Conservation (phyloP, 2,888 invertebrate genomes). For the Schizaphis graminum region DNA sequence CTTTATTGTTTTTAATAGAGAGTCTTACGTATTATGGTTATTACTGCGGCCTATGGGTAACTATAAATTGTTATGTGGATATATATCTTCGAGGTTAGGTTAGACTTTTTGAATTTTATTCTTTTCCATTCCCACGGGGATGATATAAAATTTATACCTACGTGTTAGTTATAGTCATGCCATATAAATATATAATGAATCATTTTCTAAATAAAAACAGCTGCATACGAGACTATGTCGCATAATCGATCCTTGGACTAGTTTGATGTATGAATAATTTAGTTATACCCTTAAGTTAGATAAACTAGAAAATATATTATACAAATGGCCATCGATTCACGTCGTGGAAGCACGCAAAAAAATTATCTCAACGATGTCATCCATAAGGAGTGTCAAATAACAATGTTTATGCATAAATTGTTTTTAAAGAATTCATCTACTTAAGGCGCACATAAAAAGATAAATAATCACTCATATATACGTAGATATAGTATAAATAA, state of each 20-base stretch:
- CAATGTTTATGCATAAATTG: background rate
- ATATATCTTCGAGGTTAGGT: background rate
- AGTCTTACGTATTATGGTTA: background rate
- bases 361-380: background rate
- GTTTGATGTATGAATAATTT: conserved; percentile 44
- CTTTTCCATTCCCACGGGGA: conserved; percentile 12
- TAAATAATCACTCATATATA: background rate
- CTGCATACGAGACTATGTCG: background rate
- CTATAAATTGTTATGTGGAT: background rate
- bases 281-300: background rate
- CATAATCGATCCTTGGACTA: conserved; percentile 18
- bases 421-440: too few relatives aligned
- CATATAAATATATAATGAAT: conserved; percentile 18
- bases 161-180: background rate
- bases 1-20: background rate
- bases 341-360: background rate
- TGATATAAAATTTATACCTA: background rate
- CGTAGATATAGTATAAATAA: background rate
- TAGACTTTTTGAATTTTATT: background rate
- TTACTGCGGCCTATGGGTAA: background rate
- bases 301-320: conserved; percentile 1
- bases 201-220: conserved; percentile 19
- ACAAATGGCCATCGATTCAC: background rate
- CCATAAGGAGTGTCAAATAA: background rate
- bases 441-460: background rate